phyloP scores from a whole-genome alignment of 2,797 vertebrate species.

The Semotilus atromaculatus region DNA sequence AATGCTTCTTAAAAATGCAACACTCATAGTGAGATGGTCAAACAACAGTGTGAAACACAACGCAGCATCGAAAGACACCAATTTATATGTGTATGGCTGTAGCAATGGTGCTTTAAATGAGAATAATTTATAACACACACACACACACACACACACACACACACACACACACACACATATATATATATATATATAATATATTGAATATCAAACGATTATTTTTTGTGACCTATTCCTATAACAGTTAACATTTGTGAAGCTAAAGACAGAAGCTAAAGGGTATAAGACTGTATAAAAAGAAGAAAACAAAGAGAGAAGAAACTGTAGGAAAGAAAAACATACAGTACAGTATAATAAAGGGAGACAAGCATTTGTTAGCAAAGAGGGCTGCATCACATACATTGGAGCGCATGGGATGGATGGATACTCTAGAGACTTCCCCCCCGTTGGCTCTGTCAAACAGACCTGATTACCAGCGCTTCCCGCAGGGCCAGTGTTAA shows the following conservation, averaged over 20 bases:
- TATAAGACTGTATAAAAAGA: not conserved
- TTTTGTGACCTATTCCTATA: too few species aligned
- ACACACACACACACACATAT: too few species aligned
- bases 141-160: too few species aligned
- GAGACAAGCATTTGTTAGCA: not conserved
- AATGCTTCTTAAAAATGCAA: too few species aligned
- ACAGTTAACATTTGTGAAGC: not conserved
- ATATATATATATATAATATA: too few species aligned
- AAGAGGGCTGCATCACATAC: conserved; percentile 12
- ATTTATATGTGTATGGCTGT: not conserved
- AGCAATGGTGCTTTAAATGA: too few species aligned
- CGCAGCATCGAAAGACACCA: not conserved
- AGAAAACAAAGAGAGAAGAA: not conserved
- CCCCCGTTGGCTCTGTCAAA: conserved; percentile 55
- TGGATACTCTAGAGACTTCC: conserved; percentile 47
- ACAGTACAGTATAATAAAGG: not conserved
- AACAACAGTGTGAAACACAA: not conserved
- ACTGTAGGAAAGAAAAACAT: not conserved
- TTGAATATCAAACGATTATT: too few species aligned
- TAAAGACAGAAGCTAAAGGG: not conserved
- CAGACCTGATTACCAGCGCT: conserved; percentile 52
- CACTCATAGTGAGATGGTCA: too few species aligned
- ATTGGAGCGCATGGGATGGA: conserved; percentile 26
- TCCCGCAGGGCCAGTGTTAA: conserved; percentile 46
- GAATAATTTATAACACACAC: too few species aligned